Conservation (phyloP, 2,113 vertebrate species). For the Narcine bancroftii region DNA sequence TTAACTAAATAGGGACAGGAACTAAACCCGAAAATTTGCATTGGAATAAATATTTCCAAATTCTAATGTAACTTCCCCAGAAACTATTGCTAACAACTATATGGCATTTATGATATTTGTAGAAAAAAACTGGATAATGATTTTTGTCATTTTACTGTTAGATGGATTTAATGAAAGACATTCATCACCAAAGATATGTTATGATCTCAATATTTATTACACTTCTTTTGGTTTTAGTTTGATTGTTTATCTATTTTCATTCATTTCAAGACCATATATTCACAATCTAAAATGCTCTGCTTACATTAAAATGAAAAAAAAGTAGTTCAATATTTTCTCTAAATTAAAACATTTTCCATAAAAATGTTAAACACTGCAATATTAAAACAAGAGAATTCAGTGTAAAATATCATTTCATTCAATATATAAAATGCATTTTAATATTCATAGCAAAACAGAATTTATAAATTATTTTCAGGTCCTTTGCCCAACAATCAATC, state of each 20-base stretch:
- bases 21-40: conserved; percentile 16
- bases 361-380: neutral
- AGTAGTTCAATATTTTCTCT: neutral
- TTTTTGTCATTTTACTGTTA: neutral
- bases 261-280: neutral
- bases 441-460: neutral
- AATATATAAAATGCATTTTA: neutral
- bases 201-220: neutral
- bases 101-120: neutral
- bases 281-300: neutral
- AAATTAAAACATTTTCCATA: neutral
- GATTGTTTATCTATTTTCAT: neutral
- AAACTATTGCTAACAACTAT: conserved; percentile 26
- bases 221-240: conserved; percentile 15
- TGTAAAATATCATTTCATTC: neutral
- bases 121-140: neutral
- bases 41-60: conserved; percentile 24
- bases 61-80: conserved; percentile 15
- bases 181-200: neutral
- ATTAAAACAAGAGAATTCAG: neutral
- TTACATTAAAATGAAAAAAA: neutral
- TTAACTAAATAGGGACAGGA: conserved; percentile 10
- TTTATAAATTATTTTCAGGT: neutral
- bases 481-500: neutral
- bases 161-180: neutral